Conservation (phyloP, 2,888 invertebrate species). For the Vesta saturnalis region DNA sequence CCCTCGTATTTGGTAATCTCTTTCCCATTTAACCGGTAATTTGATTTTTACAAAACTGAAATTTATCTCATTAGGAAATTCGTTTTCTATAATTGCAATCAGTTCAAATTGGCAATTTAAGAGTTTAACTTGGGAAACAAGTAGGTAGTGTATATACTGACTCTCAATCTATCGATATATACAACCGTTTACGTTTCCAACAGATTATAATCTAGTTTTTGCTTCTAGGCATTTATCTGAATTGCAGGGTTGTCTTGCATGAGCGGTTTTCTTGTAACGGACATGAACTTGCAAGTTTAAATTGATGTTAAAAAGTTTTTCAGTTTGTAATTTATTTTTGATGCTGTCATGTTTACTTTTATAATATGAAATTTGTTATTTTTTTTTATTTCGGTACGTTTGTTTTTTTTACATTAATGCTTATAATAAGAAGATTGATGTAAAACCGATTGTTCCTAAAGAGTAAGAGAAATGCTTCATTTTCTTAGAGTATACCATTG, state of each 20-base stretch:
- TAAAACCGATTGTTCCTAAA: no score
- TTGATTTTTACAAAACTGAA: neutral
- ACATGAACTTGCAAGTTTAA: slow-evolving; percentile 19
- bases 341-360: slow-evolving; percentile 1
- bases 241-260: slow-evolving; percentile 19
- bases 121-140: slow-evolving; percentile 7
- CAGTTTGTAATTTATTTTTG: slow-evolving; percentile 13
- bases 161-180: slow-evolving; percentile 6
- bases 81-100: slow-evolving; percentile 4
- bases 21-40: no score
- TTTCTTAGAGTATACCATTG: no score
- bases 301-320: slow-evolving; percentile 13
- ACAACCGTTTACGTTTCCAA: slow-evolving; percentile 7
- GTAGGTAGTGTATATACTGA: no score
- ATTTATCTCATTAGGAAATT: slow-evolving; percentile 7
- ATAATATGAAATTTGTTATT: neutral
- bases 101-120: slow-evolving; percentile 14
- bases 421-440: no score
- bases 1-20: no score
- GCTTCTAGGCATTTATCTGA: slow-evolving; percentile 21
- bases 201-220: slow-evolving; percentile 24
- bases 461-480: no score
- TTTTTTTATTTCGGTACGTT: neutral
- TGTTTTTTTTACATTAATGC: neutral
- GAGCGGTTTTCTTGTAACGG: slow-evolving; percentile 10